Conservation (phyloP, 1,140 invertebrate species). For the Drosophila arawakana region DNA sequence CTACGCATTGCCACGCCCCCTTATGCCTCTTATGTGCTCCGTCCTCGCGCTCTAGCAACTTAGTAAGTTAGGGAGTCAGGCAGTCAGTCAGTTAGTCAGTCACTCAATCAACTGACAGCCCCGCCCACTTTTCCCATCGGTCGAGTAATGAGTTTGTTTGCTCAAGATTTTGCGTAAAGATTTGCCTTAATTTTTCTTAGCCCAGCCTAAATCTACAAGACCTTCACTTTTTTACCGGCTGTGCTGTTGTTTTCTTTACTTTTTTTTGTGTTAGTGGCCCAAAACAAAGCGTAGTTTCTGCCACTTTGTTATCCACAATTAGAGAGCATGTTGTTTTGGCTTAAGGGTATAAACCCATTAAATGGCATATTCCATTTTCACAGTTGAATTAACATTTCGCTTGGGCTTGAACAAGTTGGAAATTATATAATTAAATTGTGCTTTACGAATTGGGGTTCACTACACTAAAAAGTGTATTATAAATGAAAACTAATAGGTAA, state of each 20-base stretch:
- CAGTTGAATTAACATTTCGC: slow-evolving; percentile 5
- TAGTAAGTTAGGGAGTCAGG: no score
- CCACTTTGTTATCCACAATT: not conserved
- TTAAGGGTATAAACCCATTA: not conserved
- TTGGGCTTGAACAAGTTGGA: slow-evolving; percentile 4
- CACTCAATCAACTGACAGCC: slow-evolving; percentile 22
- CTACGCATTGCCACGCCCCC: slow-evolving; percentile 53
- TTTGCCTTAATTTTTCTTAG: slow-evolving; percentile 65
- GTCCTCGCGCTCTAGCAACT: slow-evolving; percentile 21
- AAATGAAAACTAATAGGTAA: no score
- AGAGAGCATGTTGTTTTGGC: slow-evolving; percentile 12
- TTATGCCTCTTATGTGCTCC: not conserved
- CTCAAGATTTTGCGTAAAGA: slow-evolving; percentile 67
- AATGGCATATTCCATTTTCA: slow-evolving; percentile 2
- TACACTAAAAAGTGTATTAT: not conserved
- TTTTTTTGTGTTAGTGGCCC: no score
- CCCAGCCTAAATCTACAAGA: not conserved
- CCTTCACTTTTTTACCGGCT: not conserved
- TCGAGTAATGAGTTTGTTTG: slow-evolving; percentile 72
- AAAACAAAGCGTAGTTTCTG: not conserved
- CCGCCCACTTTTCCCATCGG: slow-evolving; percentile 10
- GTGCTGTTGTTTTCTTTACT: not conserved
- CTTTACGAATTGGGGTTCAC: not conserved
- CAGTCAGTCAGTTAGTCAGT: slow-evolving; percentile 54
- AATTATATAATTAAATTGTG: not conserved